A percentile compares a stretch with the other conserved stretches of the same genome.
Conservation (phyloP, 1,140 invertebrate species). For the Laupala kohalensis region DNA sequence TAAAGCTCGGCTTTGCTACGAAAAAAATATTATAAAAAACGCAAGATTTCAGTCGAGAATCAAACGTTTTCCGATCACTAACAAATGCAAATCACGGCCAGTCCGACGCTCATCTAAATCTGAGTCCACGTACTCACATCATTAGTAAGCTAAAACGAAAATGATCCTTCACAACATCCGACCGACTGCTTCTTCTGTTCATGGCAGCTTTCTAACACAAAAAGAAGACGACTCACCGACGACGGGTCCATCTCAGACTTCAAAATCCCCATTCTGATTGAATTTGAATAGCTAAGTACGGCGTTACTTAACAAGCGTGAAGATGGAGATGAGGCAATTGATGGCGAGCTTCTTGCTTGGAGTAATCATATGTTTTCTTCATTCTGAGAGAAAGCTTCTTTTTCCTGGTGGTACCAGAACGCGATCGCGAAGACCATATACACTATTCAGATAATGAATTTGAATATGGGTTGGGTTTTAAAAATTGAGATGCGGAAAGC, state of each 20-base stretch:
- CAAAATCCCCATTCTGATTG: not conserved
- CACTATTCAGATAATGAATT: no score
- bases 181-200: not conserved
- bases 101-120: not conserved
- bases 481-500: no score
- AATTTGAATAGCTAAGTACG: not conserved
- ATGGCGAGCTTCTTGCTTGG: not conserved
- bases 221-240: not conserved
- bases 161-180: not conserved
- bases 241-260: not conserved
- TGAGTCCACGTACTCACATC: not conserved
- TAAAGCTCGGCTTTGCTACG: no score
- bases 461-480: no score
- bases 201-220: not conserved
- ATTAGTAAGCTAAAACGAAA: not conserved
- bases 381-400: not conserved
- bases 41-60: no score
- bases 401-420: no score
- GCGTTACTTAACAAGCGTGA: not conserved
- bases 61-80: no score
- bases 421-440: no score
- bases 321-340: not conserved
- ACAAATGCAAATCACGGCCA: not conserved
- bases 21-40: no score
- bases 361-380: not conserved